phyloP scores from a whole-genome alignment of 2,888 invertebrate genomes.

The Mesodorylaimus sp. region DNA sequence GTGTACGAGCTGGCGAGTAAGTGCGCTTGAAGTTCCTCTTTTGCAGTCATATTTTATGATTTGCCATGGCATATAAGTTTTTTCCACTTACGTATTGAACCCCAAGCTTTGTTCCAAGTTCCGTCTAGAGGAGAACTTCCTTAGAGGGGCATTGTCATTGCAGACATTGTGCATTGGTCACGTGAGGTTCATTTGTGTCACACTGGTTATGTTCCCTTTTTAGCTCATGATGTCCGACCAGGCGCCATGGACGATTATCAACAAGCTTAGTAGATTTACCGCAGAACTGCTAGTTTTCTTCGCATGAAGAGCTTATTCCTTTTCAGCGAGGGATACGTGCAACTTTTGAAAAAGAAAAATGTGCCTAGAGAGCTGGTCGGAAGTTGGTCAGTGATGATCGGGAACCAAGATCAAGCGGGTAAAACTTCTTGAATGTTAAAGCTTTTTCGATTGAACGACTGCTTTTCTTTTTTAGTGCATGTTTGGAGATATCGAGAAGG shows the following conservation, averaged over 20 bases:
- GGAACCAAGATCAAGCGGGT: slow-evolving; percentile 80
- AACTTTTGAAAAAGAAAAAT: slow-evolving; percentile 16
- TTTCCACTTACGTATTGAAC: no score
- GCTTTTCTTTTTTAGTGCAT: slow-evolving; percentile 43
- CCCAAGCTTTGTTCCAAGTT: no score
- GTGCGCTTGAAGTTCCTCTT: slow-evolving; percentile 13
- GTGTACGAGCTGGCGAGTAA: slow-evolving; percentile 73
- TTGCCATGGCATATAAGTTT: no score
- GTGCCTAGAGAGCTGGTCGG: slow-evolving; percentile 51
- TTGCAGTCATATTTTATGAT: slow-evolving; percentile 2
- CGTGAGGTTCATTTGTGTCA: not conserved
- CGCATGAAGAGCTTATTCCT: not conserved
- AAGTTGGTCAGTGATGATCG: slow-evolving; percentile 78
- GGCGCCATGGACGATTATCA: slow-evolving; percentile 21
- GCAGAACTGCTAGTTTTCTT: not conserved
- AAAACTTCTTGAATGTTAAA: slow-evolving; percentile 8
- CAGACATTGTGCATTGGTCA: no score
- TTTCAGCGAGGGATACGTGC: slow-evolving; percentile 6
- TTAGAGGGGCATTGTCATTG: no score
- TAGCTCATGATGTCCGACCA: slow-evolving; percentile 25
- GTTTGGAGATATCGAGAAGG: slow-evolving; percentile 88
- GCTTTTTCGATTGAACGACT: slow-evolving; percentile 9
- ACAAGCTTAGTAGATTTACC: slow-evolving; percentile 11
- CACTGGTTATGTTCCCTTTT: slow-evolving; percentile 8
- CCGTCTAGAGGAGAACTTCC: no score